Evolutionary conservation across 2,888 invertebrate species (phyloP).

Genomic region (Candidula unifasciata): DNA sequence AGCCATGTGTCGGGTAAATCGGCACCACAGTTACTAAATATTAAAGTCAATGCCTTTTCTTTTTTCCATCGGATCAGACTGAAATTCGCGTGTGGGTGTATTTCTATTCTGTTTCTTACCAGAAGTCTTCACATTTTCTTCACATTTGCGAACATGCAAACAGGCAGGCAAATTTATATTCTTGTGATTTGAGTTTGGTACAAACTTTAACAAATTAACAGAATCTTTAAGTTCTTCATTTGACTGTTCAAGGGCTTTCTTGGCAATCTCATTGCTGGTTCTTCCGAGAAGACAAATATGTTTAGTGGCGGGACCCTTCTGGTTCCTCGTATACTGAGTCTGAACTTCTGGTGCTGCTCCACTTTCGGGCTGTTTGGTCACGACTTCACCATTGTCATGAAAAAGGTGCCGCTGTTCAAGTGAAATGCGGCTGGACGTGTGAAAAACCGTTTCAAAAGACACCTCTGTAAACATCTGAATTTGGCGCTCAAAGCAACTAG

Average conservation of each 20-base stretch:
- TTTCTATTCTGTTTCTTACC: too few species aligned
- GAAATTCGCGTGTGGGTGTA: slow-evolving; percentile 36
- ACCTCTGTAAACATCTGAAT: not conserved
- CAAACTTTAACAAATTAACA: not conserved
- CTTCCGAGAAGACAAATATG: not conserved
- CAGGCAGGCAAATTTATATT: not conserved
- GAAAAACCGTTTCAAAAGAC: not conserved
- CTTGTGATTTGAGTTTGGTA: not conserved
- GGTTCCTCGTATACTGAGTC: not conserved
- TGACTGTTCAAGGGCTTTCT: not conserved
- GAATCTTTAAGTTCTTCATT: not conserved
- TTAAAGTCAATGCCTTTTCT: not conserved
- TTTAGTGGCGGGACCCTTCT: not conserved
- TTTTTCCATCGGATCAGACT: slow-evolving; percentile 67
- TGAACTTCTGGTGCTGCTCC: not conserved
- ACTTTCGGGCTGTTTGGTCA: not conserved
- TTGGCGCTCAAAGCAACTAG: not conserved
- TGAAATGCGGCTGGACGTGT: not conserved
- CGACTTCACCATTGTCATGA: not conserved
- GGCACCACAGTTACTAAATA: not conserved
- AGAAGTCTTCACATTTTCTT: slow-evolving; percentile 63
- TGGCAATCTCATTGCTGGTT: not conserved
- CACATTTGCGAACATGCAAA: slow-evolving; percentile 54
- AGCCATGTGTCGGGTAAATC: not conserved
- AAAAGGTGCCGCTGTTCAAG: not conserved